Evolutionary conservation across 2,888 invertebrate genomes (phyloP).

Genomic region (Brachyopa scutellaris): DNA sequence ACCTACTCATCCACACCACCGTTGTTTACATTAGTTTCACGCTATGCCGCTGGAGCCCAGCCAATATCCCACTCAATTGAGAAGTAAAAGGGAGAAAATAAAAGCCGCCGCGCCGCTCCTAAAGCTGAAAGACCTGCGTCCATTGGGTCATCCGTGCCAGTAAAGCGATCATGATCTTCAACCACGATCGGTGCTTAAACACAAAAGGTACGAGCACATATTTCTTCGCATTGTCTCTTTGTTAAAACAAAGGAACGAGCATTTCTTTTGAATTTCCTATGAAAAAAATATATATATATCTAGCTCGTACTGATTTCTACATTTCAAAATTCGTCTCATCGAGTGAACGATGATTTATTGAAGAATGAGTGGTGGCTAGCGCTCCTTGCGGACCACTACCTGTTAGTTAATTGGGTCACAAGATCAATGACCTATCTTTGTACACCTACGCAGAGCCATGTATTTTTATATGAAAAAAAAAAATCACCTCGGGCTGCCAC

Average conservation of each 20-base stretch:
- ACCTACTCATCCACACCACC: constrained; percentile 47
- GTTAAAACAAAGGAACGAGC: constrained; percentile 54
- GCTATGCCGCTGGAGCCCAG: background rate
- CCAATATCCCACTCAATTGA: constrained; percentile 26
- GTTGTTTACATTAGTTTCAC: constrained; percentile 48
- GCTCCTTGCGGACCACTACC: background rate
- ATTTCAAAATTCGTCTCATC: too few species aligned
- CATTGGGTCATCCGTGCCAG: constrained; percentile 67
- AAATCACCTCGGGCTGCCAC: background rate
- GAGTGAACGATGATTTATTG: background rate
- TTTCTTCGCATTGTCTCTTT: constrained; percentile 51
- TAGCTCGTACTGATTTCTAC: too few species aligned
- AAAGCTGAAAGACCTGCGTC: constrained; percentile 44
- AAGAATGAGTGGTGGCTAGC: background rate
- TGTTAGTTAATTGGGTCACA: constrained; percentile 49
- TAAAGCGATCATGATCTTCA: constrained; percentile 61
- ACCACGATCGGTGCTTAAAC: constrained; percentile 52
- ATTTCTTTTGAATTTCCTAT: background rate
- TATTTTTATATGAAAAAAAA: background rate
- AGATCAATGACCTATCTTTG: constrained; percentile 45
- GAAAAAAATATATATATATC: too few species aligned
- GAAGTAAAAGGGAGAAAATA: constrained; percentile 36
- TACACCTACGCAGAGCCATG: constrained; percentile 30
- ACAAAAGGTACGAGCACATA: constrained; percentile 37
- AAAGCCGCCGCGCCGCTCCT: constrained; percentile 54